Evolutionary conservation across 2,888 invertebrate species (phyloP), one percentile per base, ranked within the genome.

Genomic region (Rhagophthalmus giganteus): DNA sequence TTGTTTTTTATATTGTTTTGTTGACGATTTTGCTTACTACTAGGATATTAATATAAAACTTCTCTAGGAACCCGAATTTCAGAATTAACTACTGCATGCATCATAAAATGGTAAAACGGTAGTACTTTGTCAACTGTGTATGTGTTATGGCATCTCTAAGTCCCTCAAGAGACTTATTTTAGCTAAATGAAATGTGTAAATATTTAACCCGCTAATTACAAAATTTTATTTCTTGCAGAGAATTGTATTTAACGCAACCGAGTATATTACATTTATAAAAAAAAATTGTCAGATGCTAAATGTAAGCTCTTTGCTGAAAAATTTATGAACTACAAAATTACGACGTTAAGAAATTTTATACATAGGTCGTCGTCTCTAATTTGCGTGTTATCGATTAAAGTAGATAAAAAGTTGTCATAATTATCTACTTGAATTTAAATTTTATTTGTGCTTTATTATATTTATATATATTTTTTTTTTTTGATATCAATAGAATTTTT

Each of bases 21-120:
- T 52, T 52, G 33, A 42, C 47, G 52, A 47, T 47, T 44, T 46
- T 52, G 40, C 40, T 45, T 52, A 52, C 39, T 41, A 40, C 40
- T 52, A 52, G 52, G 40, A 39, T 47, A 52, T 41, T 27, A 33
- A 51, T 26, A 45, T 24, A 54, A 62, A 71, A 65, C 74, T 73
- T 68, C 73, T 74, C 74, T 74, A 74, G 73, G 67, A 71, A 71
- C 62, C 72, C 74, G 74, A 74, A 74, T 74, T 74, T 74, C 41
- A 46, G 47, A 46, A 52, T 54, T 55, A 53, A 54, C 52, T 55
- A 54, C 44, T 49, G 40, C 49, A 53, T 48, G 48, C 48, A 26
- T 53, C 48, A 44, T 53, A 39, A 45, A 46, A 51, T 50, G 51
- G 39, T 51, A 51, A 52, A 52, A 47, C 37, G 38, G 52, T 52